Evolutionary conservation across 2,113 vertebrate genomes (phyloP), one percentile per base, ranked within the genome.

Genomic region (Phocoena sinus): DNA sequence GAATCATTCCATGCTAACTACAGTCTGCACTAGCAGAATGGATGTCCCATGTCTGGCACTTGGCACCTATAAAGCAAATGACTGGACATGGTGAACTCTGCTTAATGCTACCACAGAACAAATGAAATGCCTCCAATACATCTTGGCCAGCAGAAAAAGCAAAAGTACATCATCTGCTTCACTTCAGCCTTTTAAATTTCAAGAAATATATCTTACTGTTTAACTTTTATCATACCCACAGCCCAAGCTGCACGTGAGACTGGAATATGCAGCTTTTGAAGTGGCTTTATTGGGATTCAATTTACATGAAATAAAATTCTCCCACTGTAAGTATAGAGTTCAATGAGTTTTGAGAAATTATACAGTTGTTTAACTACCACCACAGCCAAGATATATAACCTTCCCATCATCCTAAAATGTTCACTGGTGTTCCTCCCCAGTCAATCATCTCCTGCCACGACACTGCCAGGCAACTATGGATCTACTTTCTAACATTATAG

Each of bases 1-100:
- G 76, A 65, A 63, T 31, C 10, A 1, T 44, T 83, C 67, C 65
- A 67, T 7, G 62, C 93, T 47, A 60, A 81, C 91, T 47, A 33
- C 76, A 88, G 33, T 91, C 83, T 88, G 83, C 36, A 63, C 15
- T 18, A 28, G 80, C 60, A 73, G 65, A 77, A 96, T 62, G 81
- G n/a, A 85, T 68, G 67, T 6, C 82, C 76, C 33, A 3, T 1
- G 28, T n/a, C 92, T 94, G 79, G n/a, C 56, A 87, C 73, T 68
- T 96, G 96, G 96, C 91, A 56, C n/a, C 17, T 7, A 41, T 21
- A 77, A 38, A 94, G 88, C 70, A 50, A 97, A 91, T 91, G 81
- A 73, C 62, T 31, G 67, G 88, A 82, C 44, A 3, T 9, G 41
- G 17, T 18, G n/a, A 84, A 47, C 56, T 77, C 65, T 41, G 36